Evolutionary conservation across 2,888 invertebrate species (phyloP), one percentile per base, ranked within the genome.

Genomic region (Rhagophthalmus giganteus): DNA sequence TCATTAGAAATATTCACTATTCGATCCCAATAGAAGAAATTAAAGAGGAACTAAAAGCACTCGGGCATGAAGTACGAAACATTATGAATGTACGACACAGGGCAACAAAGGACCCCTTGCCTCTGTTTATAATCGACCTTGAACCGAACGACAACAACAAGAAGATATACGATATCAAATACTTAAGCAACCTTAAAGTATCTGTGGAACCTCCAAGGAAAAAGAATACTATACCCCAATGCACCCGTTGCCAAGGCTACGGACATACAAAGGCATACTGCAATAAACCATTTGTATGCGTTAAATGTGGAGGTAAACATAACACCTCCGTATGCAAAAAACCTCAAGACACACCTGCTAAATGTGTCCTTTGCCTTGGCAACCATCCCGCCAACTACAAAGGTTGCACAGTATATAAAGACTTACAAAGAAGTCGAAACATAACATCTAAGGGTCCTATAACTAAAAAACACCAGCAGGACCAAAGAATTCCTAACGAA

Each of bases 251-350:
- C 11, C 42, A 42, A 16, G 13, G 10, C 2, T 42, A 42, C 33
- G 42, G 42, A 16, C 42, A 42, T 11, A 16, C 33, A 13, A 42
- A 33, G 25, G 5, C 16, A 2, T 42, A 42, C 25, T 42, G 42
- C 20, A 33, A 8, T 9, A 42, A 25, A 31, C 32, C 20, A 24
- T 24, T n/a, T 42, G n/a, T 1, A 1, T 32, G 54, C 10, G 49
- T 54, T 1, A 54, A 54, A 45, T 54, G 49, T 12, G 49, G 39
- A 2, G 39, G 40, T 5, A 15, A 49, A 10, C 49, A 49, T 27
- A 37, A 24, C 12, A 37, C 48, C 2, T 14, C 35, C 34, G 35
- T 20, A 7, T 48, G 32, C 24, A 13, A 14, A 48, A 53, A 35
- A 40, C 34, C 28, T 41, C 16, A 15, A n/a, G 30, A 47, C 37